Conservation (phyloP, 35 echinoderm and acorn worm species). For the Ophiothrix spiculata region DNA sequence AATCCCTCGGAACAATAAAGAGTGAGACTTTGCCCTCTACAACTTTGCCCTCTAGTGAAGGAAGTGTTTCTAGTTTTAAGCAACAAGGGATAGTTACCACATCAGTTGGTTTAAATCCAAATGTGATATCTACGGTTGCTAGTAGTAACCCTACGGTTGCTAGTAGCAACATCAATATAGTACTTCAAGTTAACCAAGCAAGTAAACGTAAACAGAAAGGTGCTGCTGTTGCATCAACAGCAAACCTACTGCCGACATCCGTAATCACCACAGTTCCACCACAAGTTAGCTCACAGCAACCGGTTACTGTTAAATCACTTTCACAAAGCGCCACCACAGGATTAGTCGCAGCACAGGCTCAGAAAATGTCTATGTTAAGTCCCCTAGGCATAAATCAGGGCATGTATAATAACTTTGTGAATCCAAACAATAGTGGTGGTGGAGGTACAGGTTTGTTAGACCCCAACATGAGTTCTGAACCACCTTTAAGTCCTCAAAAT, state of each 20-base stretch:
- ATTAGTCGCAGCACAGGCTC: conserved; percentile 5
- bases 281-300: background rate
- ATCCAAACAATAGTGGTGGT: conserved; percentile 38
- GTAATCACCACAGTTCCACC: conserved; percentile 11
- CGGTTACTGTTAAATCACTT: background rate
- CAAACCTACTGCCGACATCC: background rate
- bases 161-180: background rate
- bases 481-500: conserved; percentile 74
- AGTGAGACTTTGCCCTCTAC: too few species aligned
- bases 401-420: conserved; percentile 35
- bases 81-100: too few species aligned
- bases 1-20: too few species aligned
- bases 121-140: too few species aligned
- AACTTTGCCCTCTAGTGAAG: too few species aligned
- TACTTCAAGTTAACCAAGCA: background rate
- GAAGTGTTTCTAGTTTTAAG: too few species aligned
- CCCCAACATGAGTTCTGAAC: conserved; percentile 37
- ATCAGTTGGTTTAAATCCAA: too few species aligned
- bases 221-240: background rate
- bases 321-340: background rate
- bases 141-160: background rate
- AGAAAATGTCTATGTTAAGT: conserved; percentile 54
- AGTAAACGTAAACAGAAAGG: background rate
- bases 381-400: conserved; percentile 65
- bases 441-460: background rate